Evolutionary conservation across 2,113 vertebrate species (phyloP), one percentile per base, ranked within the genome.

Genomic region (Chaetops frenatus): DNA sequence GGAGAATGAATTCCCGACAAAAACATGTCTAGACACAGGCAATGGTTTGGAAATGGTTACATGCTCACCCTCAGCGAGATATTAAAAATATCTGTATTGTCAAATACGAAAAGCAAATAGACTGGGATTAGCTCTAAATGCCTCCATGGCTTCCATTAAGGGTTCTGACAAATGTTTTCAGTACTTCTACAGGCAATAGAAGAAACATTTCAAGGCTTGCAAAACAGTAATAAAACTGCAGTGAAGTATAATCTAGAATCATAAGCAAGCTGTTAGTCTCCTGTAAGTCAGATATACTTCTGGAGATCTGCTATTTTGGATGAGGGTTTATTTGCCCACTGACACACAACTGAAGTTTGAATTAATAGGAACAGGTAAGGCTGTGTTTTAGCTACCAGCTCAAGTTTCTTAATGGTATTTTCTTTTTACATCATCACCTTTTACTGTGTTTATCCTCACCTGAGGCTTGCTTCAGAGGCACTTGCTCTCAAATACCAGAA

Each of bases 81-180:
- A 90, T 77, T 80, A 72, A 80, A 85, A 95, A 86, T 77, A 95
- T 70, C 91, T 91, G 45, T 27, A 58, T 84, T 88, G 78, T 88
- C 95, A 90, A 72, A 94, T 11, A 88, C 45, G 47, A 48, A 64
- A 86, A 92, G 86, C 80, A 91, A 81, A 72, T 8, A 91, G 71
- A 72, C 33, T 29, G 64, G 76, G 74, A 94, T 83, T 45, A 90
- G 81, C 81, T 80, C 56, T 93, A 83, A 95, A 91, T 78, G 78
- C 74, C 64, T 79, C 54, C 54, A 16, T 36, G 21, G 58, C 87
- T 90, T 85, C 90, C 81, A 66, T 85, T 77, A 86, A 66, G 29
- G 24, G 58, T 38, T 87, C 92, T 90, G 81, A 94, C 65, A 53
- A 93, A 83, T 78, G 81, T 47, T 90, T 80, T 71, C 67, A 73